These are phyloP conservation scores for Dromaius novaehollandiae DNA, from an alignment of 2,113 vertebrate genomes.

Conservation along the genomic window DNA sequence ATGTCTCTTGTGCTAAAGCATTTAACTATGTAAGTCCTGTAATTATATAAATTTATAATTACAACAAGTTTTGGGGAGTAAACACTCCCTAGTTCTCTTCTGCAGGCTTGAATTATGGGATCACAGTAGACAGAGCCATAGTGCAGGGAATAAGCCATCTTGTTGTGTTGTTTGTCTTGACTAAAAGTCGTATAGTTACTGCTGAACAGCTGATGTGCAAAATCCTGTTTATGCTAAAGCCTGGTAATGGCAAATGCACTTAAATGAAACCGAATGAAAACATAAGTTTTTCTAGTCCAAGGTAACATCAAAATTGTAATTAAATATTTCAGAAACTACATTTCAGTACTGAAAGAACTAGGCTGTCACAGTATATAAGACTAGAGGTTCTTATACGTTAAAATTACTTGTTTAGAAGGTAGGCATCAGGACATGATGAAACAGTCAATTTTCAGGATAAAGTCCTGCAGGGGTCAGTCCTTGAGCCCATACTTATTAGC, in stretches of 20 bases:
- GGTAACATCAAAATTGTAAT: neutral
- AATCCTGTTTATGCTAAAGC: neutral
- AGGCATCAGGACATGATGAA: neutral
- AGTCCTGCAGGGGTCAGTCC: neutral
- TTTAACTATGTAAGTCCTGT: neutral
- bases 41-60: neutral
- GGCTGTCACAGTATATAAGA: neutral
- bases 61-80: neutral
- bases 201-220: neutral
- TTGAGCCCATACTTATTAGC: fast-evolving
- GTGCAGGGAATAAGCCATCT: neutral
- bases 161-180: neutral
- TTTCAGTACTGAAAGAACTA: neutral
- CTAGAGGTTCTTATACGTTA: neutral
- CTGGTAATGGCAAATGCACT: neutral
- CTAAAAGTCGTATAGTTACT: neutral
- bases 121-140: neutral
- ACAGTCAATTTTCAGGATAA: neutral
- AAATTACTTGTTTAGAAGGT: neutral
- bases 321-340: neutral
- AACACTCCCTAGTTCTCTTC: neutral
- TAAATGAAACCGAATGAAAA: neutral
- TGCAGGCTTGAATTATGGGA: fast-evolving
- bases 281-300: neutral
- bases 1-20: neutral